These are phyloP conservation scores for Platanista minor DNA, from an alignment of 2,113 vertebrate species.

Conservation along the genomic window DNA sequence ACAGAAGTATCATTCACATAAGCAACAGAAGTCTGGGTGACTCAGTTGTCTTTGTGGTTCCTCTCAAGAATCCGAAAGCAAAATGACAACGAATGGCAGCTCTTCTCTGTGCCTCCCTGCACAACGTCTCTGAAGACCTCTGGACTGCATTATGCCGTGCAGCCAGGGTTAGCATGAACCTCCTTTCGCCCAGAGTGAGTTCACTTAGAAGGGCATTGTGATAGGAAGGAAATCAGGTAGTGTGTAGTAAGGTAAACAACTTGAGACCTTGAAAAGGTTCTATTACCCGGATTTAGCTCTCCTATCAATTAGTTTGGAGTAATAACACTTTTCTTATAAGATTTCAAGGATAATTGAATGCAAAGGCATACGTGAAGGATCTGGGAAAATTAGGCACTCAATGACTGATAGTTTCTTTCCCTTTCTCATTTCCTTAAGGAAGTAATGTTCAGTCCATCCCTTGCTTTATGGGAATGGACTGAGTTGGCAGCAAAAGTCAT, in stretches of 20 bases:
- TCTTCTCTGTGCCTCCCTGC: neutral
- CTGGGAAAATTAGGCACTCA: neutral
- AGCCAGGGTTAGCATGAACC: accelerated
- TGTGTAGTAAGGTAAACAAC: neutral
- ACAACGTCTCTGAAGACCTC: no score
- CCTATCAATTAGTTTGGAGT: neutral
- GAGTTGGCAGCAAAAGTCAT: neutral
- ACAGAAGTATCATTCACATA: neutral
- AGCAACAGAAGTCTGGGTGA: no score
- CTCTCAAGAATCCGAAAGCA: neutral
- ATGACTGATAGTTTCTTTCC: neutral
- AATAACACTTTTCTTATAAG: neutral
- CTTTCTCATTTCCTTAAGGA: neutral
- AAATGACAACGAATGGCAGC: neutral
- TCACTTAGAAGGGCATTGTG: neutral
- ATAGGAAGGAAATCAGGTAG: neutral
- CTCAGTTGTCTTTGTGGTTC: neutral
- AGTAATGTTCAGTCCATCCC: neutral
- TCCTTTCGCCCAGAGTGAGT: neutral
- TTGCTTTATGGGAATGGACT: neutral
- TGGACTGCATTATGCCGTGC: no score
- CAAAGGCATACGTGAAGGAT: neutral
- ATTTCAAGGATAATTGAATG: neutral
- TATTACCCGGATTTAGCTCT: neutral
- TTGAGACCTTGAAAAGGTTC: neutral